Conservation (phyloP, 2,113 vertebrate genomes). For the Columba livia region DNA sequence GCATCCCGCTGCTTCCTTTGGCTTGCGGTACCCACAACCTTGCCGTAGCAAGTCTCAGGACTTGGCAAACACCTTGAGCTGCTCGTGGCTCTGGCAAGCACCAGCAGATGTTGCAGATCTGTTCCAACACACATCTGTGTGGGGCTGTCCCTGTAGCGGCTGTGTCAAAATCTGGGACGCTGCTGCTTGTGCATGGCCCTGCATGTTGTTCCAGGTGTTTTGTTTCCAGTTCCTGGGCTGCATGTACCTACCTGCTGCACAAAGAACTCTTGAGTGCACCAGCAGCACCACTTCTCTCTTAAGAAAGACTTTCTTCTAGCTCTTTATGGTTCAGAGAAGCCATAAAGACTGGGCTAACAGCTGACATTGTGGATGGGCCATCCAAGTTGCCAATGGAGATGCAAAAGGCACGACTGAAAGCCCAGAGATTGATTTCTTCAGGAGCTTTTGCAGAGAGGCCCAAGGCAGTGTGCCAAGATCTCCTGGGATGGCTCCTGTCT, state of each 20-base stretch:
- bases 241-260: neutral
- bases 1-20: constrained; percentile 27
- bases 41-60: neutral
- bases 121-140: constrained; percentile 47
- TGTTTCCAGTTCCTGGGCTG: neutral
- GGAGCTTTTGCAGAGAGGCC: neutral
- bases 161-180: neutral
- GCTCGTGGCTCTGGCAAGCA: neutral
- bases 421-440: neutral
- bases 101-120: constrained; percentile 5
- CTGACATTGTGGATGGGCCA: neutral
- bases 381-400: constrained; percentile 10
- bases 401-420: neutral
- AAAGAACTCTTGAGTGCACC: neutral
- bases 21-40: neutral
- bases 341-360: neutral
- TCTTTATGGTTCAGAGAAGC: neutral
- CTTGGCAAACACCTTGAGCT: constrained; percentile 7
- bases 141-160: neutral
- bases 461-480: neutral
- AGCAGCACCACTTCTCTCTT: neutral
- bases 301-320: neutral
- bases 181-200: neutral
- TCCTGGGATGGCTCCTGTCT: neutral
- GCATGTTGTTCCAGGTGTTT: neutral